A percentile compares a stretch with the other conserved stretches of the same genome.
Conservation (phyloP, 2,888 invertebrate species). For the Eurytoma californica region DNA sequence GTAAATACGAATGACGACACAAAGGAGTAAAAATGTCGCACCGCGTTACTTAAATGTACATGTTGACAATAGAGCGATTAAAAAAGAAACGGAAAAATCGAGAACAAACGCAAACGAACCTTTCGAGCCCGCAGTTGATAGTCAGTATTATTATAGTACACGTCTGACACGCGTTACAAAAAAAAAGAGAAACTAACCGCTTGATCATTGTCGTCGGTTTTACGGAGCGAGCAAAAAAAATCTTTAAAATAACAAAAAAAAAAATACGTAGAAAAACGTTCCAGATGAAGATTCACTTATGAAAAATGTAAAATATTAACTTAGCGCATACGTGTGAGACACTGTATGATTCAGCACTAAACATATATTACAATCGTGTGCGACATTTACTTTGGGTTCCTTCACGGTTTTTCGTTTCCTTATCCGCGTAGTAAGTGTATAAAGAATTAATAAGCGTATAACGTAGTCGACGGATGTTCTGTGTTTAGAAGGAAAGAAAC, state of each 20-base stretch:
- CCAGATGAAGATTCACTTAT: conserved; percentile 35
- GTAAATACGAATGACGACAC: conserved; percentile 10
- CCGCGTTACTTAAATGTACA: conserved; percentile 29
- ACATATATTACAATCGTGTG: conserved; percentile 24
- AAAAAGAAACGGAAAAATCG: conserved; percentile 17
- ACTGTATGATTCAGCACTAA: conserved; percentile 43
- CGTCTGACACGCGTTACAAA: conserved; percentile 54
- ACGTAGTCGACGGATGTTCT: conserved; percentile 38
- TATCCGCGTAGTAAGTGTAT: conserved; percentile 10
- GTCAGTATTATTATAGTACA: conserved; percentile 69
- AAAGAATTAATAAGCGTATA: conserved; percentile 7
- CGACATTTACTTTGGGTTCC: background rate
- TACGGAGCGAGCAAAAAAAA: conserved; percentile 42
- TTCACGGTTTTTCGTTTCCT: background rate
- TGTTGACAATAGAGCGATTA: conserved; percentile 52
- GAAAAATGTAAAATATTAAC: conserved; percentile 41
- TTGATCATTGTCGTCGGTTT: conserved; percentile 42
- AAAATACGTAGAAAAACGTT: conserved; percentile 54
- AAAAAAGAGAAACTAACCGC: conserved; percentile 25
- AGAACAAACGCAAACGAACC: conserved; percentile 6
- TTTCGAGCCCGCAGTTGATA: conserved; percentile 61
- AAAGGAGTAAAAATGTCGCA: conserved; percentile 6
- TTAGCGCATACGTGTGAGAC: conserved; percentile 41
- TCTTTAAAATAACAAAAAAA: conserved; percentile 38
- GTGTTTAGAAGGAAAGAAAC: conserved; percentile 26